phyloP scores from a whole-genome alignment of 2,888 invertebrate genomes.

The Congeria kusceri region DNA sequence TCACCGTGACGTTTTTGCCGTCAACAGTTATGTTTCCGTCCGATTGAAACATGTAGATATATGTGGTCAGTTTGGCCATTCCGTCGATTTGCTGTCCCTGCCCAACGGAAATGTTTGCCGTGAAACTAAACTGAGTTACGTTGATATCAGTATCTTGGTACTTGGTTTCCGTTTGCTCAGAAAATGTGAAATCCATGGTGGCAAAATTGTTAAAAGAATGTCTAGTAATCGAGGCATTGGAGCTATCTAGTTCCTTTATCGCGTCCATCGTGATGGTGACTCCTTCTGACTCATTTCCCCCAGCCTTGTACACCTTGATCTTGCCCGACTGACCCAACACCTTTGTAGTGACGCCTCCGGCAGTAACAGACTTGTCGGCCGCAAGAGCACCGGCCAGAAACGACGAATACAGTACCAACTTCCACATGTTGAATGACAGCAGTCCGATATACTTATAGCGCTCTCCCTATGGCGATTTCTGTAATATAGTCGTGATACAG shows the following conservation, averaged over 20 bases:
- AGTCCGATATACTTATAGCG: too few species aligned
- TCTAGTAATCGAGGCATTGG: not conserved
- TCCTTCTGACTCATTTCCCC: slow-evolving; percentile 14
- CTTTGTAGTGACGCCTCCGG: slow-evolving; percentile 34
- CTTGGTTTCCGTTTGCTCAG: slow-evolving; percentile 9
- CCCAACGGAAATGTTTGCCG: slow-evolving; percentile 4
- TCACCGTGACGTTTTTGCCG: slow-evolving; percentile 30
- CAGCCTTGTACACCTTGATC: slow-evolving; percentile 30
- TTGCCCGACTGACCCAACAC: slow-evolving; percentile 51
- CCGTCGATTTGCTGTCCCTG: not conserved
- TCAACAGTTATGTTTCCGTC: slow-evolving; percentile 43
- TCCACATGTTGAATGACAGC: too few species aligned
- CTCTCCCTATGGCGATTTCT: too few species aligned
- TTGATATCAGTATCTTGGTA: slow-evolving; percentile 30
- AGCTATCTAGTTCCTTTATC: not conserved
- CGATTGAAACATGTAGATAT: slow-evolving; percentile 45
- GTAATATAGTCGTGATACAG: too few species aligned
- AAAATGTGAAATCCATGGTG: slow-evolving; percentile 30
- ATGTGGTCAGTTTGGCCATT: slow-evolving; percentile 23
- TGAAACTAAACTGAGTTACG: slow-evolving; percentile 43
- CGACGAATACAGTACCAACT: too few species aligned
- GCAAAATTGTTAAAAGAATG: slow-evolving; percentile 47
- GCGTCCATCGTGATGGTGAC: slow-evolving; percentile 22
- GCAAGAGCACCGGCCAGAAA: not conserved
- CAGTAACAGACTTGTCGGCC: slow-evolving; percentile 24